Evolutionary conservation across 1,140 invertebrate species (phyloP), one percentile per base, ranked within the genome.

Genomic region (Diprion similis): DNA sequence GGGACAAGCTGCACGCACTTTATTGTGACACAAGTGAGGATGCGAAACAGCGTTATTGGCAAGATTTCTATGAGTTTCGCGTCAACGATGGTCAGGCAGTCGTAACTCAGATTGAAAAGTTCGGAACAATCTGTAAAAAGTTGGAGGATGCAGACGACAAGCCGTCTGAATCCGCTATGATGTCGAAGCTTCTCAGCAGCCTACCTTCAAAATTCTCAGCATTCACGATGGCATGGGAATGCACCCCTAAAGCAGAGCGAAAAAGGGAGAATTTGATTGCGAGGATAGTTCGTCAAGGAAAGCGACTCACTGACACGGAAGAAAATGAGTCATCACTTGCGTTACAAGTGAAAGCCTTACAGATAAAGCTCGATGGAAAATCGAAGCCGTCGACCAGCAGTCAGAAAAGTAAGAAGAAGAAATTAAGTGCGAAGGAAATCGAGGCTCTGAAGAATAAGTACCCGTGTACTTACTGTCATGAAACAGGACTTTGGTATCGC

Each of bases 71-170:
- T 64, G 70, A 71, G 10, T 71, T 71, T 10, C 59, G 59, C 48
- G 59, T 71, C 48, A 37, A 64, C 18, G 70, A 59, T 71, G 70
- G 70, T 59, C 48, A 71, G 48, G 45, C 70, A 3, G 45, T 71
- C 65, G 70, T 64, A 15, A 71, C 19, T 59, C 70, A 71, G 45
- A 71, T 71, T 18, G 45, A 37, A 37, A 51, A 59, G 45, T 64
- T 71, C 10, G 70, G 59, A 64, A 71, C 51, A 64, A 71, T 71
- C 51, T 72, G 67, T n/a, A 73, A 51, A 48, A 75, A 73, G 45
- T 70, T 75, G 9, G 10, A 4, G n/a, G 59, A 73, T 75, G 37
- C 46, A 7, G 51, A 48, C 10, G 59, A 70, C 8, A 37, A 71
- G 0, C 71, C 45, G 70, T 71, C 13, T 13, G 48, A 71, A 19